A percentile compares a stretch with the other conserved stretches of the same genome.
Conservation (phyloP, 2,888 invertebrate genomes). For the Eristalis intricaria region DNA sequence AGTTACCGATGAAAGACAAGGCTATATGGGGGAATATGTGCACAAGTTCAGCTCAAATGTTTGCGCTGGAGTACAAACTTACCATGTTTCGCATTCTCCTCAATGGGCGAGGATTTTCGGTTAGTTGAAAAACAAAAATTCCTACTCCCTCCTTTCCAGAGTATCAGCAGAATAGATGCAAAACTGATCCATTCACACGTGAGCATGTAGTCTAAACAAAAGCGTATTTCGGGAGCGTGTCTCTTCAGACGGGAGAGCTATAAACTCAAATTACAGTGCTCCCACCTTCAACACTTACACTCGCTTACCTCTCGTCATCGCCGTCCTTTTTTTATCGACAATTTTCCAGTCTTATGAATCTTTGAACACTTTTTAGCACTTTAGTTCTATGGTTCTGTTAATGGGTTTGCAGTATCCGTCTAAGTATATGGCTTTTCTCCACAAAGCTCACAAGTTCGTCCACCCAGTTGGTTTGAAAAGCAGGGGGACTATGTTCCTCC, state of each 20-base stretch:
- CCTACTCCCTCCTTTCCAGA: background rate
- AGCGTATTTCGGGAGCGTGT: conserved; percentile 55
- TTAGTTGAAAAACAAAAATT: conserved; percentile 38
- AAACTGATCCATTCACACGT: conserved; percentile 60
- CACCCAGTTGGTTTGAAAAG: background rate
- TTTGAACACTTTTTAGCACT: conserved; percentile 79
- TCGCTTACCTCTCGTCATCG: conserved; percentile 24
- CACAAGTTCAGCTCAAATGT: conserved; percentile 24
- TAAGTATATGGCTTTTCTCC: conserved; percentile 49
- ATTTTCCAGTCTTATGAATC: conserved; percentile 77
- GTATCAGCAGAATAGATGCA: conserved; percentile 43
- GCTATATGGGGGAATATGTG: conserved; percentile 10
- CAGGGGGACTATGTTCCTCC: too few species aligned
- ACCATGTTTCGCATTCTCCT: conserved; percentile 28
- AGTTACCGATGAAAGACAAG: conserved; percentile 30
- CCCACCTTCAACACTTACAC: conserved; percentile 28
- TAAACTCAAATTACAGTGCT: conserved; percentile 64
- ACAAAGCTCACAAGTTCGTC: conserved; percentile 24
- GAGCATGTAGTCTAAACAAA: conserved; percentile 55
- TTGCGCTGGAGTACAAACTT: background rate
- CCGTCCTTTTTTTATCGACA: conserved; percentile 68
- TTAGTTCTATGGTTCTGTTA: conserved; percentile 76
- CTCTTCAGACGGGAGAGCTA: conserved; percentile 45
- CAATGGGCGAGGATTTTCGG: conserved; percentile 1
- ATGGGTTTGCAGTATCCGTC: conserved; percentile 72